Conservation (phyloP, 2,113 vertebrate species). For the Phocoena sinus region DNA sequence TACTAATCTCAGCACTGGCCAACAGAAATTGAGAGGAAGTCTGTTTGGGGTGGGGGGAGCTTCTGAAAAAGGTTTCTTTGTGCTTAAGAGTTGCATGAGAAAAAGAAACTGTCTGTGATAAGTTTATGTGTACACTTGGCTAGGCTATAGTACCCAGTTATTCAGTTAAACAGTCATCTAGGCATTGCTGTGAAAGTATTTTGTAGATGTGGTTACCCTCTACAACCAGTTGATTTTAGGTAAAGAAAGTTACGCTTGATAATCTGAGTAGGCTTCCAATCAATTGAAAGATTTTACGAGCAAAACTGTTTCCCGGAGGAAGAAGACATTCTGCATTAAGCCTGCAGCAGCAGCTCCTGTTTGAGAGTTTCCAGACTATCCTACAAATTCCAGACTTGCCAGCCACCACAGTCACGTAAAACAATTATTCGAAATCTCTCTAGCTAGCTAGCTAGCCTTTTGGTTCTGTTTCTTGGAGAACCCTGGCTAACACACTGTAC, state of each 20-base stretch:
- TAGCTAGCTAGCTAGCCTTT: neutral
- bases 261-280: neutral
- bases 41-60: neutral
- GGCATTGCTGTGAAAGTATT: neutral
- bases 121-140: neutral
- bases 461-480: constrained; percentile 34
- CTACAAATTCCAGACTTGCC: neutral
- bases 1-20: neutral
- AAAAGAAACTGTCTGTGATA: neutral
- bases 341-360: neutral
- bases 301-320: neutral
- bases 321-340: neutral
- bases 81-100: neutral
- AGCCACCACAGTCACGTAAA: neutral
- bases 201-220: neutral
- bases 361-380: neutral
- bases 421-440: neutral
- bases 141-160: neutral
- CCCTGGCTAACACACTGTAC: neutral
- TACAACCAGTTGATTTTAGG: neutral
- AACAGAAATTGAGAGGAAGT: constrained; percentile 27
- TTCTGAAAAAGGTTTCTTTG: constrained; percentile 14
- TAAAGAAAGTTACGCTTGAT: neutral
- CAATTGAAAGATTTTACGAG: neutral
- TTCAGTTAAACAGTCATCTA: neutral